Base-by-base conservation (phyloP, 1,140 invertebrate genomes). In the Atta texana region DNA sequence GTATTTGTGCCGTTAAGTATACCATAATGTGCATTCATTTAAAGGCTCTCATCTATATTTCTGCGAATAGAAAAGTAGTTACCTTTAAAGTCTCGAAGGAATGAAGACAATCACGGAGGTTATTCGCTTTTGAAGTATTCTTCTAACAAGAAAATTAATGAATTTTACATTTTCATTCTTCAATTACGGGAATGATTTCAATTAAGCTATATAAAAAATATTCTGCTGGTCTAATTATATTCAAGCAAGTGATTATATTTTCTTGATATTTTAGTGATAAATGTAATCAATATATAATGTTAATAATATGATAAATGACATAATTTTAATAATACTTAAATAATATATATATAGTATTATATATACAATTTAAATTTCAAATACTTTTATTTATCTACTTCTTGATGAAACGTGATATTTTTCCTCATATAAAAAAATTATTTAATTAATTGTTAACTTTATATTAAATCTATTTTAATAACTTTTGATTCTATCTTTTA, bases 21-120 rank as follows among this genome's bases (percentile, higher is more conserved):
- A 59, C 68, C 55, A 53, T 31, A 84, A 31, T n/a, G 28, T 34
- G 34, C 5, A 74, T 21, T 75, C 24, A 18, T 57, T 14, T 63
- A 24, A 75, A 74, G 21, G 55, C 55, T 28, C 55, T 28, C 59
- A 39, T 84, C 72, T 74, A 34, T 61, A 71, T 61, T 72, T 61
- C 18, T 72, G 57, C n/a, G 5, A 14, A 61, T 63, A 61, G 59
- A 84, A 51, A 84, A 75, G 69, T 24, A 84, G 44, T 84, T 74
- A 8, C 69, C 31, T 74, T 75, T 18, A 51, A 61, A 82, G 39
- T 24, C 10, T 12, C 68, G 16, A 51, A 82, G n/a, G 24, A 44
- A 44, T 18, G 12, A 16, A 39, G 5, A 21, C 34, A 74, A 51
- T 44, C 18, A 18, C 18, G 39, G 28, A 31, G 28, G 3, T 84